A percentile compares a stretch with the other conserved stretches of the same genome.
phyloP scores from a whole-genome alignment of 2,797 vertebrate species.

The Spinibarbus caldwelli region DNA sequence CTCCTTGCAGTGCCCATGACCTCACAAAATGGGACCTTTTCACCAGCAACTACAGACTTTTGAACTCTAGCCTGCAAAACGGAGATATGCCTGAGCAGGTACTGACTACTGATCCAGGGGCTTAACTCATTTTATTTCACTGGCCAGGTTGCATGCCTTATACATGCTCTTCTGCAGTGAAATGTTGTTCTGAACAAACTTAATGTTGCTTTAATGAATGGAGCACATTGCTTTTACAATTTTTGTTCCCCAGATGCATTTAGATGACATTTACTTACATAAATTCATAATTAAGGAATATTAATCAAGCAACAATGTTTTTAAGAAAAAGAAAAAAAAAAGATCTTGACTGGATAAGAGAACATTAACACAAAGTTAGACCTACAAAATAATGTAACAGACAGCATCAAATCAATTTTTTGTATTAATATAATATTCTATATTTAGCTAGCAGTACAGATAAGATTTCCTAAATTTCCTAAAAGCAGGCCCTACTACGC shows the following conservation, averaged over 20 bases:
- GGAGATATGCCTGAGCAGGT: slow-evolving; percentile 92
- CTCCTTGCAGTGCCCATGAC: slow-evolving; percentile 82
- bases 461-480: too few species aligned
- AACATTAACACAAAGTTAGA: neutral
- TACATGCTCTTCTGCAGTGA: neutral
- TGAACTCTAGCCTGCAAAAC: slow-evolving; percentile 89
- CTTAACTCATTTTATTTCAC: neutral
- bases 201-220: neutral
- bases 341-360: neutral
- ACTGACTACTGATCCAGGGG: neutral
- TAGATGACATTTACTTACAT: neutral
- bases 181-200: neutral
- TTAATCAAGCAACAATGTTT: neutral
- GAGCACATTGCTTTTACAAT: neutral
- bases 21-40: slow-evolving; percentile 90
- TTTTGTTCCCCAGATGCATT: neutral
- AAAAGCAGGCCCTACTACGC: neutral
- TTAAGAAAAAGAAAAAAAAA: neutral
- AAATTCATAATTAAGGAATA: neutral
- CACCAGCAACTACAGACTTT: slow-evolving; percentile 86
- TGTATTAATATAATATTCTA: neutral
- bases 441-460: neutral
- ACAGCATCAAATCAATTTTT: neutral
- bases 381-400: neutral
- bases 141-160: neutral